Conservation (phyloP, 2,888 invertebrate genomes). For the Bedellia somnulentella region DNA sequence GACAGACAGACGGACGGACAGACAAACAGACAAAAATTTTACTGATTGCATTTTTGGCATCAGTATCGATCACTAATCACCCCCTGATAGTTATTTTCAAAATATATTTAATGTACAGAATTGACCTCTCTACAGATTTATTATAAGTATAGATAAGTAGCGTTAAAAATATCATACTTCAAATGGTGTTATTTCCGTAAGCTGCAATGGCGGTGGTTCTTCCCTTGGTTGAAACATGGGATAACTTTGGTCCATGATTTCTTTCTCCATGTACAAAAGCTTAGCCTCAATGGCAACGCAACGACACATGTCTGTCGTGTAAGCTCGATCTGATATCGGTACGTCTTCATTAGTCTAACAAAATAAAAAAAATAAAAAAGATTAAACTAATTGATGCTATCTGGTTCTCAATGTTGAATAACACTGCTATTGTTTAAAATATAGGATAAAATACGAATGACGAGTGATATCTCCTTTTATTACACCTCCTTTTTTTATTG, state of each 20-base stretch:
- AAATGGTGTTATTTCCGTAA: conserved; percentile 73
- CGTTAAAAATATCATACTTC: conserved; percentile 57
- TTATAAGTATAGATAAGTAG: background rate
- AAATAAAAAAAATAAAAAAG: background rate
- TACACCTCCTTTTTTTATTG: background rate
- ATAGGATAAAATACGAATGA: background rate
- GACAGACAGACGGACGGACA: too few species aligned
- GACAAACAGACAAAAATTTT: too few species aligned
- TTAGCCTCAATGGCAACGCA: conserved; percentile 86
- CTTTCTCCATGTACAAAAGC: conserved; percentile 72
- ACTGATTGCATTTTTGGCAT: too few species aligned
- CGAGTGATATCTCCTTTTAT: background rate
- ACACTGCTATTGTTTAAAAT: background rate
- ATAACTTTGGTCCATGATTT: conserved; percentile 73
- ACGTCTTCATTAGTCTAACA: conserved; percentile 51
- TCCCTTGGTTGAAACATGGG: conserved; percentile 62
- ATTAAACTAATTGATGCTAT: background rate
- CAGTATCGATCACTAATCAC: too few species aligned
- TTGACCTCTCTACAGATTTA: too few species aligned
- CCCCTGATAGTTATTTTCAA: too few species aligned
- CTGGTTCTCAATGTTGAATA: background rate
- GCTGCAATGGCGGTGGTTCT: conserved; percentile 65
- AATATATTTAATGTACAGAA: too few species aligned
- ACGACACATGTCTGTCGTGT: conserved; percentile 79
- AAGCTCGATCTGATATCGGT: conserved; percentile 79